Evolutionary conservation across 2,113 vertebrate species (phyloP).

Genomic region (Gallinago jamesoni): DNA sequence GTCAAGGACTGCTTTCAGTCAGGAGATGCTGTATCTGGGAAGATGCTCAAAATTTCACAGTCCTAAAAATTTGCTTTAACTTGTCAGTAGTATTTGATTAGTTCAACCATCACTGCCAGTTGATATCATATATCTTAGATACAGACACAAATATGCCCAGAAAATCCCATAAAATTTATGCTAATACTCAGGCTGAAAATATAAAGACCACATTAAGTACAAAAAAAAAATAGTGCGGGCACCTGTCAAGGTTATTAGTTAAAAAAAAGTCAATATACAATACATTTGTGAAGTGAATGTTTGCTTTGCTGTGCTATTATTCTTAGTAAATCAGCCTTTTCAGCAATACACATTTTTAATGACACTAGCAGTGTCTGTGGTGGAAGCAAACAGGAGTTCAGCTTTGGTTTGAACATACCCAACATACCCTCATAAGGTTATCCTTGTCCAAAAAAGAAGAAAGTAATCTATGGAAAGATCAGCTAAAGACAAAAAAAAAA

Average conservation of each 20-base stretch:
- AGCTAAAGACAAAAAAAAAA: not conserved
- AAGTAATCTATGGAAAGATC: not conserved
- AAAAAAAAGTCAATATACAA: constrained; percentile 12
- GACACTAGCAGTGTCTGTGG: not conserved
- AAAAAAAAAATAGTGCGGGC: not conserved
- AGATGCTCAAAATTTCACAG: constrained; percentile 65
- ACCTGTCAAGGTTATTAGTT: constrained; percentile 56
- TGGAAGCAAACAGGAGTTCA: not conserved
- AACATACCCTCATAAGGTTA: not conserved
- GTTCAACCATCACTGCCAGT: constrained; percentile 45
- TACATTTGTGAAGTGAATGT: constrained; percentile 10
- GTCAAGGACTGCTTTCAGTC: constrained; percentile 64
- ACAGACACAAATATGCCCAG: constrained; percentile 60
- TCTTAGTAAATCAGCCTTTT: not conserved
- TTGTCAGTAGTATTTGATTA: constrained; percentile 61
- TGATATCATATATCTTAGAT: constrained; percentile 59
- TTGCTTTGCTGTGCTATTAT: constrained; percentile 3
- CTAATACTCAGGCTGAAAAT: constrained; percentile 47
- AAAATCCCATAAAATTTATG: constrained; percentile 66
- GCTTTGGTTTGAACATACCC: not conserved
- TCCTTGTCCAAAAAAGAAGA: not conserved
- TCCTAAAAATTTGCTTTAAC: constrained; percentile 62
- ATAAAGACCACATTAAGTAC: constrained; percentile 46
- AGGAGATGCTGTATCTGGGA: constrained; percentile 54
- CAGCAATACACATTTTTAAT: not conserved